Base-by-base conservation (phyloP, 1,140 invertebrate species). In the Uloborus diversus region DNA sequence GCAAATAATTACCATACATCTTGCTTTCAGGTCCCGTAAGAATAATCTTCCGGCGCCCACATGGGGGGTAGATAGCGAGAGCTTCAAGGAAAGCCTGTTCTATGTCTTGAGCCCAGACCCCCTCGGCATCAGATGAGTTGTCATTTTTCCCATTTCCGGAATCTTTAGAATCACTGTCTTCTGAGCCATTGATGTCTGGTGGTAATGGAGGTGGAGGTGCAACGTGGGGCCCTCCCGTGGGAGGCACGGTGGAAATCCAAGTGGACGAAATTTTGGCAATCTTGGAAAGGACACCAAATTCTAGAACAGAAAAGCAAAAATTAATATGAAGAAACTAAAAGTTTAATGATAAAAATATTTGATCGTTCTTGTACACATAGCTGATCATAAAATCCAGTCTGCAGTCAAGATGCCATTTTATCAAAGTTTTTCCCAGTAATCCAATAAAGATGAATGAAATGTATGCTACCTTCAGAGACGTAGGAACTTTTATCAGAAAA, bases 31-130 rank as follows among this genome's bases (percentile, higher is more conserved):
- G n/a, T 88, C 99, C 98, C 80, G 96, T 99, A 82, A 99, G 91
- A 83, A 99, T 99, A 86, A 99, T 99, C 91, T 99, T 99, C 85
- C 98, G 90, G 84, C 98, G 88, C 71, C 98, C 98, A 88, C 98
- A 99, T 81, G 98, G 98, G 68, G 98, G 98, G 90, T 99, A 99
- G 86, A 99, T 99, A 84, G 97, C 97, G 83, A 99, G 90, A 56
- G 98, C 98, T 90, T 99, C 98, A 88, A 99, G 97, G 89, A 99
- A 99, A 88, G 96, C 97, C 89, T 99, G 98, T 88, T 99, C 98
- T 88, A 99, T 99, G 88, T 99, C 98, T 65, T 97, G 95, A 88
- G 95, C 97, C 98, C 98, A 99, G 23, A 99, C 98, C 81, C 98
- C 98, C 88, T 99, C 98, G 64, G 97, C 98, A 88, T 99, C 98